phyloP scores from a whole-genome alignment of 2,888 invertebrate species.

The Stenurella melanura region DNA sequence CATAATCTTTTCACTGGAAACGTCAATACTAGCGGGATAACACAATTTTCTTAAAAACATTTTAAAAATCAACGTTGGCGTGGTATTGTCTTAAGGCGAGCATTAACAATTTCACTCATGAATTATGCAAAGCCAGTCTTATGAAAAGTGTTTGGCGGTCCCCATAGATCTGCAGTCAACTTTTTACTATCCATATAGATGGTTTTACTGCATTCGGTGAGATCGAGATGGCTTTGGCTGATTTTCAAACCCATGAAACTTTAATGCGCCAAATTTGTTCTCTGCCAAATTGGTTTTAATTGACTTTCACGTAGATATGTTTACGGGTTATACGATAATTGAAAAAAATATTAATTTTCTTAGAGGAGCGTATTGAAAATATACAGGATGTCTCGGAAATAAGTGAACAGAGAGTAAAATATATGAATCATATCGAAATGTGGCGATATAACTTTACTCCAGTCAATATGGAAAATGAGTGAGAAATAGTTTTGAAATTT shows the following conservation, averaged over 20 bases:
- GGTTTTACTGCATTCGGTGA: constrained; percentile 32
- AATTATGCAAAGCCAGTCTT: constrained; percentile 66
- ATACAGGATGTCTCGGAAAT: too few relatives aligned
- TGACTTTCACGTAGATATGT: background rate
- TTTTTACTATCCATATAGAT: constrained; percentile 50
- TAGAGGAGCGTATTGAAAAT: too few relatives aligned
- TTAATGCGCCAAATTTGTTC: background rate
- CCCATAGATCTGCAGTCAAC: constrained; percentile 55
- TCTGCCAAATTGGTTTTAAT: constrained; percentile 13
- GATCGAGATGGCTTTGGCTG: constrained; percentile 20
- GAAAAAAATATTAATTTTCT: too few relatives aligned
- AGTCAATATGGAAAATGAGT: too few relatives aligned
- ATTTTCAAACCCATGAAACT: constrained; percentile 22
- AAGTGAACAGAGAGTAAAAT: too few relatives aligned
- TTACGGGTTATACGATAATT: background rate
- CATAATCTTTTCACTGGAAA: constrained; percentile 54
- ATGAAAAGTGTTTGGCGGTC: constrained; percentile 60
- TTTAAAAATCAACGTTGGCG: constrained; percentile 60
- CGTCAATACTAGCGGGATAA: constrained; percentile 53
- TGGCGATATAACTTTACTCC: too few relatives aligned
- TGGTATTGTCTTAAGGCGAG: constrained; percentile 65
- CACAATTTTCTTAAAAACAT: constrained; percentile 54
- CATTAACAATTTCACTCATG: constrained; percentile 68
- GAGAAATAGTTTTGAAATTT: too few relatives aligned
- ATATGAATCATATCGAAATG: too few relatives aligned